Base-by-base conservation (phyloP, 2,888 invertebrate species). In the Hermodice carunculata region DNA sequence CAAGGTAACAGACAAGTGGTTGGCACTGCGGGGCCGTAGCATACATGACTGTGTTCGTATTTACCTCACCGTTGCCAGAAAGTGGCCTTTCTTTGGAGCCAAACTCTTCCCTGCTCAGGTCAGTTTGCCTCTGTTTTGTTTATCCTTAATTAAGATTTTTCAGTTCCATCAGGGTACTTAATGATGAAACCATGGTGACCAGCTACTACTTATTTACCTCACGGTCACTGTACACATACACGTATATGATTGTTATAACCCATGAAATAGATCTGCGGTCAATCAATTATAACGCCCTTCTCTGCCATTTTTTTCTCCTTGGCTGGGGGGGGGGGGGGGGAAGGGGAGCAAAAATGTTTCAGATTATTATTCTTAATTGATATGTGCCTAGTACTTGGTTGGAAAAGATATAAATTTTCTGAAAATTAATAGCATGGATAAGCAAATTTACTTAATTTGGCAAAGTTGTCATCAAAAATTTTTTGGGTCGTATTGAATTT, bases 1-100 rank as follows among this genome's bases (percentile, higher is more conserved):
- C 61, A 91, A 91, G 74, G 86, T 94, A 49, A 89, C 92, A 8
- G 92, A 93, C 44, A 96, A 96, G 82, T 97, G 97, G 97, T 89
- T 92, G 71, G 91, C 93, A 14, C 87, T 97, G 29, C 93, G 93
- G 82, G 96, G 96, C 0, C 90, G 95, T 46, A 93, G 92, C 44
- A 90, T 92, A 6, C 87, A 92, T 22, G 97, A 98, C 87, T 97
- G 97, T 85, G 95, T 97, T 53, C 89, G 96, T 72, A 96, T 96
- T 82, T 97, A 96, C 87, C 90, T 98, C 76, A 96, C 95, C 68
- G 97, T 96, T 81, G 94, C 95, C 11, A 90, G 96, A 77, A 96
- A 96, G 83, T 98, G 97, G 97, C 94, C 95, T 8, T 95, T 93
- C 88, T 97, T 96, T 82, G 96, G 96, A 53, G 94, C 96, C 65